phyloP scores from a whole-genome alignment of 2,113 vertebrate genomes.

The Bettongia penicillata region DNA sequence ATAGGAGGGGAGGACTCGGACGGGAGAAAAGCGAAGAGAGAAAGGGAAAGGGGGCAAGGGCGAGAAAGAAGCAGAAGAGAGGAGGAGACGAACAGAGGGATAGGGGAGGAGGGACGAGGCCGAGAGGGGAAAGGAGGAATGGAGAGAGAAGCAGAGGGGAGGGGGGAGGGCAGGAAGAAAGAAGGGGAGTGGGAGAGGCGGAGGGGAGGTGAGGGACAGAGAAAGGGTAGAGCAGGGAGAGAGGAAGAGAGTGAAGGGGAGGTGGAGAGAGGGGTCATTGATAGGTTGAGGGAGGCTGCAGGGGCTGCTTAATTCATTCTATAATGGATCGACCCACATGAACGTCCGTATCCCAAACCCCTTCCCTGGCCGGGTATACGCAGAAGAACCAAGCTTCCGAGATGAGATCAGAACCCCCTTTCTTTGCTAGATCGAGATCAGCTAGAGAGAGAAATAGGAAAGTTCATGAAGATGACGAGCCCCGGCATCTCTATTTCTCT shows the following conservation, averaged over 20 bases:
- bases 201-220: background rate
- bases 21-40: background rate
- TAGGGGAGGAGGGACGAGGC: background rate
- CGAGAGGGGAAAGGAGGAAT: background rate
- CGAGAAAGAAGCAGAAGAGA: background rate
- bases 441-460: background rate
- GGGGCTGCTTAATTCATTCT: background rate
- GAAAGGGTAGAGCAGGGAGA: background rate
- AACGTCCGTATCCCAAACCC: background rate
- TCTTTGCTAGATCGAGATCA: background rate
- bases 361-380: background rate
- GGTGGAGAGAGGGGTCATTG: background rate
- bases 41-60: background rate
- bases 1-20: background rate
- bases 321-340: background rate
- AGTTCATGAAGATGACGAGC: background rate
- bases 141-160: background rate
- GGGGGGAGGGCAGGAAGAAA: background rate
- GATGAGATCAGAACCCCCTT: background rate
- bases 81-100: background rate
- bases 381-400: background rate
- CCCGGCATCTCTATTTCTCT: background rate
- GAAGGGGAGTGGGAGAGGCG: background rate
- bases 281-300: background rate
- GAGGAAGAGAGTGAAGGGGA: background rate